A percentile compares a stretch with the other conserved stretches of the same genome.
These are phyloP conservation scores for Drosophila triauraria DNA, from an alignment of 1,140 invertebrate species.

Conservation along the genomic window DNA sequence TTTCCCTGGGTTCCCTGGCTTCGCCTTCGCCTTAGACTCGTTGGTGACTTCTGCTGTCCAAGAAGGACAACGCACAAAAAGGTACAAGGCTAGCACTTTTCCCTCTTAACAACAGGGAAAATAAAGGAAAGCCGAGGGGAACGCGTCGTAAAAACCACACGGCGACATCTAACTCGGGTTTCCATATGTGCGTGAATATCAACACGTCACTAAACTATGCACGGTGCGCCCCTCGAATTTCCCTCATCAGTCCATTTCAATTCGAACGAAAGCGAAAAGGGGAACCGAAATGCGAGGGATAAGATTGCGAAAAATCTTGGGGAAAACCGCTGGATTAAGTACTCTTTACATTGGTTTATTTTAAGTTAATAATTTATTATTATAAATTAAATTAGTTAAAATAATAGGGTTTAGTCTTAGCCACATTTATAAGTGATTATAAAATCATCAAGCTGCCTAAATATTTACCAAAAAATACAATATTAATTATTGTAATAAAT, in stretches of 20 bases:
- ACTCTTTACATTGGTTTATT: not conserved
- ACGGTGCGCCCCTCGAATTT: not conserved
- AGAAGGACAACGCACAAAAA: constrained; percentile 23
- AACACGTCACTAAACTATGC: constrained; percentile 52
- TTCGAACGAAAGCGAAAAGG: constrained; percentile 56
- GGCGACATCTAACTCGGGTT: constrained; percentile 51
- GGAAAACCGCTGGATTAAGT: not conserved
- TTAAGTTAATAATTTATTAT: not conserved
- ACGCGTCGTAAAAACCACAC: constrained; percentile 55
- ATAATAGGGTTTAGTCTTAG: not conserved
- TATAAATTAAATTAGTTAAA: not conserved
- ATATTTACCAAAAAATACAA: too few species aligned
- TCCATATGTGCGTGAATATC: constrained; percentile 60
- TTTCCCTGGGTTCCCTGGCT: constrained; percentile 25
- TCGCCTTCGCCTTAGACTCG: constrained; percentile 28
- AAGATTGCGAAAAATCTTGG: not conserved
- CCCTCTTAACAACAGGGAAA: constrained; percentile 44
- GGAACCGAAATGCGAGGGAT: not conserved
- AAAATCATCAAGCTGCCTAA: too few species aligned
- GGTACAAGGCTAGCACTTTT: constrained; percentile 74
- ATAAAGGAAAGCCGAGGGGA: constrained; percentile 11
- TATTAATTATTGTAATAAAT: too few species aligned
- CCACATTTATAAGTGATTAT: too few species aligned
- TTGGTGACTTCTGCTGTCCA: constrained; percentile 41
- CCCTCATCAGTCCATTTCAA: constrained; percentile 53